Conservation (phyloP, 2,888 invertebrate species). For the Mimachlamys varia region DNA sequence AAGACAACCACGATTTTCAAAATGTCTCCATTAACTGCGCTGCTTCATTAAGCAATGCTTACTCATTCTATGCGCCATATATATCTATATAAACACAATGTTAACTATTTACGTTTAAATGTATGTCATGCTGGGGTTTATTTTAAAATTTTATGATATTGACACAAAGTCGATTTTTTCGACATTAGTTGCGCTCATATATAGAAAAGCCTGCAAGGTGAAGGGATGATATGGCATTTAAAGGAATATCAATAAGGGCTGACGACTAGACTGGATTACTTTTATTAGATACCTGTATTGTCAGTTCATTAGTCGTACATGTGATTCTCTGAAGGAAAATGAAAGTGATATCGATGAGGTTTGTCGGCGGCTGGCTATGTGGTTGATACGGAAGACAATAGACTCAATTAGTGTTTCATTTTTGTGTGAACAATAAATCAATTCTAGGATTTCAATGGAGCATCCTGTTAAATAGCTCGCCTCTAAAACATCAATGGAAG, state of each 20-base stretch:
- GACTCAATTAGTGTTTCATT: not conserved
- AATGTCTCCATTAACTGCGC: not conserved
- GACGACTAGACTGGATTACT: not conserved
- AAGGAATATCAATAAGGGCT: not conserved
- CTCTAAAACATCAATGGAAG: not conserved
- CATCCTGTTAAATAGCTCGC: not conserved
- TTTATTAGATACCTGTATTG: not conserved
- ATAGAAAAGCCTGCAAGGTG: not conserved
- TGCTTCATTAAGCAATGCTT: not conserved
- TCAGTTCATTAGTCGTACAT: not conserved
- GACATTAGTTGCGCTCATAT: not conserved
- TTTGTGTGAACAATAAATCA: slow-evolving; percentile 18
- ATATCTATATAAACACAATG: not conserved
- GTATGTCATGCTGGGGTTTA: not conserved
- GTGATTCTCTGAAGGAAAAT: not conserved
- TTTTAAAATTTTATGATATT: not conserved
- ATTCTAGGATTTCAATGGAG: not conserved
- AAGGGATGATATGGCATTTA: not conserved
- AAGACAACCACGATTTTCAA: not conserved
- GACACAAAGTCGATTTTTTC: not conserved
- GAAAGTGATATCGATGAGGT: not conserved
- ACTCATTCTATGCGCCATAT: not conserved
- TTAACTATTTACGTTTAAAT: not conserved
- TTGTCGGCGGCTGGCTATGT: not conserved
- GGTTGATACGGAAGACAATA: not conserved